Evolutionary conservation across 2,113 vertebrate species (phyloP).

Genomic region (Corythornis cristatus): DNA sequence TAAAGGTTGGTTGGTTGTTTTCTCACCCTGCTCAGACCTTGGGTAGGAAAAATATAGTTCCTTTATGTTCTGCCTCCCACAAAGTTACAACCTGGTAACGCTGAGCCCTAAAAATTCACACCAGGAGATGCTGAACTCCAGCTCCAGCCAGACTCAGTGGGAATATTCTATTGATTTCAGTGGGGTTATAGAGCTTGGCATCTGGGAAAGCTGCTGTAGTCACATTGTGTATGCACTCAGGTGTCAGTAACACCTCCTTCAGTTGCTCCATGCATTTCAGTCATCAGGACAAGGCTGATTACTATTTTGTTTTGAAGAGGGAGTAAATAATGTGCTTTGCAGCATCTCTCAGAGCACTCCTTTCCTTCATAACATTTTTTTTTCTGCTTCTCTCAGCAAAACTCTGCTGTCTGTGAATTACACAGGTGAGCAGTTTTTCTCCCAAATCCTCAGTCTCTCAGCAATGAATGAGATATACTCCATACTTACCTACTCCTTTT

Average conservation of each 20-base stretch:
- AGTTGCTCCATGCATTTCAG: not conserved
- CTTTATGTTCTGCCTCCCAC: accelerated
- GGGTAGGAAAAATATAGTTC: not conserved
- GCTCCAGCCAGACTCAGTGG: not conserved
- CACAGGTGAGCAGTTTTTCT: not conserved
- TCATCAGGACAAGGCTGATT: not conserved
- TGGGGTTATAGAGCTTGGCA: not conserved
- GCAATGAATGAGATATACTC: not conserved
- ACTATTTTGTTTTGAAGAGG: not conserved
- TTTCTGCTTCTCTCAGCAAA: not conserved
- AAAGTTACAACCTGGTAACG: not conserved
- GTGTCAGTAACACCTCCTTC: not conserved
- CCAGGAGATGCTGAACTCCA: not conserved
- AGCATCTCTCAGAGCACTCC: not conserved
- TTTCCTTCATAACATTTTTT: not conserved
- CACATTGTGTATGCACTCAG: not conserved
- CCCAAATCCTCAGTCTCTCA: not conserved
- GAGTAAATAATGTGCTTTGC: not conserved
- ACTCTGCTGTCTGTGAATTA: not conserved
- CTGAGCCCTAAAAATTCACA: not conserved
- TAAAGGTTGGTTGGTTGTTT: not conserved
- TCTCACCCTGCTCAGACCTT: not conserved
- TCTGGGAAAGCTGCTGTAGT: not conserved
- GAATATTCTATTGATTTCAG: not conserved
- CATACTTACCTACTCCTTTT: not conserved